Evolutionary conservation across 2,797 vertebrate species (phyloP).

Genomic region (Myripristis jacobus): DNA sequence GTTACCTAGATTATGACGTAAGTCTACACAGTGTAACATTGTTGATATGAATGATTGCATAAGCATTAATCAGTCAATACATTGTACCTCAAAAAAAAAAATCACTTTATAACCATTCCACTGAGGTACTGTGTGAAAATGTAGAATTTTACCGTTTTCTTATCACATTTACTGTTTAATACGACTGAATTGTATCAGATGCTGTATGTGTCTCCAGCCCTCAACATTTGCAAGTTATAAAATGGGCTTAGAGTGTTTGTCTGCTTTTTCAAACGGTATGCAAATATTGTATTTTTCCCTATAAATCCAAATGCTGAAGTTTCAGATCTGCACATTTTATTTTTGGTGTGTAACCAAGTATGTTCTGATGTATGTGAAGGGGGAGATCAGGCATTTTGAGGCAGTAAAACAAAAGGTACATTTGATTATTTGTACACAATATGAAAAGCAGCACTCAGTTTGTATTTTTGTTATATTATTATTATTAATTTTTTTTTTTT

Average conservation of each 20-base stretch:
- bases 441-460: no score
- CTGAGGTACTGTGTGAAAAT: constrained; percentile 28
- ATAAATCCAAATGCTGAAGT: constrained; percentile 70
- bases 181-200: constrained; percentile 41
- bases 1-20: constrained; percentile 9
- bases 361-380: constrained; percentile 10
- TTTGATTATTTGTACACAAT: constrained; percentile 16
- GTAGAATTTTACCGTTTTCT: constrained; percentile 3
- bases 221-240: constrained; percentile 57
- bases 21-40: constrained; percentile 21
- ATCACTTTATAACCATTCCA: constrained; percentile 43
- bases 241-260: constrained; percentile 60
- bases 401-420: constrained; percentile 20
- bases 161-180: constrained; percentile 21
- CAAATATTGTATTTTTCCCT: constrained; percentile 59
- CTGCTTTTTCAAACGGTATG: constrained; percentile 46
- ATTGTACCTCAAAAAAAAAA: constrained; percentile 24
- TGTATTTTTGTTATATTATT: no score
- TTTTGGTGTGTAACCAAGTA: constrained; percentile 6
- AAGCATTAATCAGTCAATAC: constrained; percentile 30
- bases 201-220: constrained; percentile 59
- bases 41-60: constrained; percentile 10
- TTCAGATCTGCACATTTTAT: constrained; percentile 61
- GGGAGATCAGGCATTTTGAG: not conserved
- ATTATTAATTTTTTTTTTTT: no score